Evolutionary conservation across 2,113 vertebrate genomes (phyloP).

Genomic region (rat (Rattus norvegicus)): GRCr8 NC_086024.1:64297501-64298000

Average conservation of each 20-base stretch:
- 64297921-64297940: background rate
- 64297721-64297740: background rate
- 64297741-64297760: background rate
- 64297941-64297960: background rate
- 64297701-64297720: background rate
- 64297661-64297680: background rate
- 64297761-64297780: background rate
- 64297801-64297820: background rate
- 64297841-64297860: background rate
- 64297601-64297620: background rate
- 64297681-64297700: background rate
- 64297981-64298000: background rate
- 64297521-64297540: background rate
- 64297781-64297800: background rate
- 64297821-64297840: background rate
- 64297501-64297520: background rate
- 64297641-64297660: background rate
- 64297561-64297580: background rate
- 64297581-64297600: background rate
- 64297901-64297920: background rate
- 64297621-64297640: background rate
- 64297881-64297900: too few species aligned
- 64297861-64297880: background rate
- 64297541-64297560: background rate
- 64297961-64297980: background rate